Percentiles rank a stretch among this genome's conserved stretches.
Evolutionary conservation across 2,113 vertebrate species (phyloP).

Genomic region (Clarias gariepinus): DNA sequence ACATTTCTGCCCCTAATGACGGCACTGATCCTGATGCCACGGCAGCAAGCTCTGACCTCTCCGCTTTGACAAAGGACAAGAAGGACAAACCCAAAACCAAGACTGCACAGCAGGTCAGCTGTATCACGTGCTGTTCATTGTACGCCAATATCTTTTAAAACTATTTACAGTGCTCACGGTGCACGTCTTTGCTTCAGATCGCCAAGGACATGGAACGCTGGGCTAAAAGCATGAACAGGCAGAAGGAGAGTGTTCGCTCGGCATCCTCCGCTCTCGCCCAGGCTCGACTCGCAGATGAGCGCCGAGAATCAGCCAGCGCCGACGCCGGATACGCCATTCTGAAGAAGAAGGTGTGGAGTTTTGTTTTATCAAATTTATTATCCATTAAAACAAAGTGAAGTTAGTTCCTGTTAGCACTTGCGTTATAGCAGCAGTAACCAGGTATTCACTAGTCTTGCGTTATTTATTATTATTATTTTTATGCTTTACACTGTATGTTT

Average conservation of each 20-base stretch:
- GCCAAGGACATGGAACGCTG: constrained; percentile 93
- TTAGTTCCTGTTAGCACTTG: not conserved
- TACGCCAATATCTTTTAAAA: not conserved
- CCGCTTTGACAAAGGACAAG: constrained; percentile 73
- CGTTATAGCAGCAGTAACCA: not conserved
- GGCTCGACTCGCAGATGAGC: constrained; percentile 72
- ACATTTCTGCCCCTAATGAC: constrained; percentile 77
- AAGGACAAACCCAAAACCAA: constrained; percentile 89
- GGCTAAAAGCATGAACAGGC: constrained; percentile 88
- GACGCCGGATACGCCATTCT: constrained; percentile 88
- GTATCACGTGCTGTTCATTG: too few species aligned
- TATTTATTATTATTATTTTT: not conserved
- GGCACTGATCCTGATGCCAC: constrained; percentile 35
- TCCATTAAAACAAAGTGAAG: not conserved
- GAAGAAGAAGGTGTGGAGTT: constrained; percentile 83
- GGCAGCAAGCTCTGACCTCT: constrained; percentile 64
- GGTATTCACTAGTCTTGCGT: not conserved
- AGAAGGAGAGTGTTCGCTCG: constrained; percentile 87
- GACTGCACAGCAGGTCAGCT: constrained; percentile 85
- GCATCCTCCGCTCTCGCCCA: constrained; percentile 43
- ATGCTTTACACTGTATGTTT: too few species aligned
- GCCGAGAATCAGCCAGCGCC: constrained; percentile 83
- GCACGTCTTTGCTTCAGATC: constrained; percentile 68
- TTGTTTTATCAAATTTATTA: not conserved
- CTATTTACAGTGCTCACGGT: too few species aligned